Base-by-base conservation (phyloP, 2,797 vertebrate species). In the Myoxocephalus aenaeus region DNA sequence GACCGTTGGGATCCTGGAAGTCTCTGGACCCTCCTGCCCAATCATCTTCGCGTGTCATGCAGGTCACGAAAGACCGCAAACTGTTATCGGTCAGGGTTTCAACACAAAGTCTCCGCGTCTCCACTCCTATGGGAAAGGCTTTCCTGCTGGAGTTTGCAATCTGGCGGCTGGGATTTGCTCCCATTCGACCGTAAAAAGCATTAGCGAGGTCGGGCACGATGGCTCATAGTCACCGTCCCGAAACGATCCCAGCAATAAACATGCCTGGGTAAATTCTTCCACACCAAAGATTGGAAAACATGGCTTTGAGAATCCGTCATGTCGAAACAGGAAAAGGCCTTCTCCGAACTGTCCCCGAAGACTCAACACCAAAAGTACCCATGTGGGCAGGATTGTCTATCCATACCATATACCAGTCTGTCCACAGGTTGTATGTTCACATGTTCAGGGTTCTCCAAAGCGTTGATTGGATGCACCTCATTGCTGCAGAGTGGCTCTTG, bases 381-480 rank as follows among this genome's bases (percentile, higher is more conserved):
- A n/a, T n/a, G n/a, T n/a, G 29, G 29, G 2, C 18, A 67, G 4
- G 34, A 7, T 29, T 5, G 12, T 25, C 18, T 15, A 5, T 51
- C 7, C n/a, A 51, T 34, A 34, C 4, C n/a, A 63, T n/a, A 0
- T n/a, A 25, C 8, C 25, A 56, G 25, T 27, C n/a, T 18, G 32
- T 17, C 40, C 10, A 15, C 9, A 27, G 7, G 20, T 53, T 22
- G n/a, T 9, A 40, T 40, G 69, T 29, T 61, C 2, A 22, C 58
- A 69, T 44, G 46, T 76, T 65, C 53, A 63, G 48, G 22, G 5
- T 48, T 77, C 62, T 72, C 50, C n/a, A 64, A 38, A 53, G 67
- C 25, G 64, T 50, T 51, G 74, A 89, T 59, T 70, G 77, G 46
- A 56, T 69, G 50, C 2, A 65, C 56, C 42, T 65, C 59, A 59